Evolutionary conservation across 2,113 vertebrate species (phyloP).

Genomic region (Madoqua kirkii): DNA sequence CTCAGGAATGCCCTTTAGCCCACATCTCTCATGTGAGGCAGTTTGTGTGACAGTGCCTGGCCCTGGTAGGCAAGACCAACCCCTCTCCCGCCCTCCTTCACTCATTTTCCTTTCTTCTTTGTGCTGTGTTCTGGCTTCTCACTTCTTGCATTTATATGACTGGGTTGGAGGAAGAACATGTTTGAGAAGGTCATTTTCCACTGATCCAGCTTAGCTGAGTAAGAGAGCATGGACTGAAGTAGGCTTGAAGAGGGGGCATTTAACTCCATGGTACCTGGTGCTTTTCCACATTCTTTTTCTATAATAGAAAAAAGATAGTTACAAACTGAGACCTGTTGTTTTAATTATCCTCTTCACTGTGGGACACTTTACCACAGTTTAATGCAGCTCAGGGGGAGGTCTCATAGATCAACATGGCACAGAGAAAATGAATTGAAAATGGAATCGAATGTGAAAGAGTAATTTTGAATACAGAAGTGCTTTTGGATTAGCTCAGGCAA

Average conservation of each 20-base stretch:
- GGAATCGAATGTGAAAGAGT: slow-evolving; percentile 10
- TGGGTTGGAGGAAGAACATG: not conserved
- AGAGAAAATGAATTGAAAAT: slow-evolving; percentile 26
- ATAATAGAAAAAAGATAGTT: not conserved
- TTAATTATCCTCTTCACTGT: slow-evolving; percentile 4
- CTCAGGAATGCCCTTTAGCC: too few species aligned
- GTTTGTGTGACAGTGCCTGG: not conserved
- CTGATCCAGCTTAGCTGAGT: not conserved
- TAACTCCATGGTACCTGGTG: not conserved
- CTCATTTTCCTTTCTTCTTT: not conserved
- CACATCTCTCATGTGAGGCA: not conserved
- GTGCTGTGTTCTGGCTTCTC: not conserved
- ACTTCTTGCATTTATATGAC: not conserved
- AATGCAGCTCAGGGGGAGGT: not conserved
- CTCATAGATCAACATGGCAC: not conserved
- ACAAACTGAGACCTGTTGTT: not conserved
- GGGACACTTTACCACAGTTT: not conserved
- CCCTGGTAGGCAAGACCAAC: not conserved
- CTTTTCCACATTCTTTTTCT: not conserved
- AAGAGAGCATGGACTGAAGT: not conserved
- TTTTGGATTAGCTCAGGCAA: not conserved
- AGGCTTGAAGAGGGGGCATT: not conserved
- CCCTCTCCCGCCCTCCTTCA: not conserved
- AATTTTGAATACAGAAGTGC: not conserved
- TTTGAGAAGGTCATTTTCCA: not conserved